These are phyloP conservation scores for Gerris buenoi DNA, from an alignment of 1,140 invertebrate species.

Conservation along the genomic window DNA sequence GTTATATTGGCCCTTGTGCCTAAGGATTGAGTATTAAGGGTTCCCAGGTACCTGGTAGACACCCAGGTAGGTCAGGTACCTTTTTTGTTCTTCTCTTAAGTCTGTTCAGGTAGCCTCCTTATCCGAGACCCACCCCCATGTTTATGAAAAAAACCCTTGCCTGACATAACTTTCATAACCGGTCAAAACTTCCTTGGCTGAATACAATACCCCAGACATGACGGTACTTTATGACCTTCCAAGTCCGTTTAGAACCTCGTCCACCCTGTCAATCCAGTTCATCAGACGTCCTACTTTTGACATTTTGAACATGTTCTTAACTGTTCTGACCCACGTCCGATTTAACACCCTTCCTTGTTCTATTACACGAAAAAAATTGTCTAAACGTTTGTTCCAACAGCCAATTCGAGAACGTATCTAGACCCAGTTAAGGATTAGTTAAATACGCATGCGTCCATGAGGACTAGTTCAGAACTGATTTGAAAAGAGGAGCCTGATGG, in stretches of 20 bases:
- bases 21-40: not conserved
- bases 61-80: not conserved
- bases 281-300: not conserved
- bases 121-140: not conserved
- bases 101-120: not conserved
- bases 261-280: not conserved
- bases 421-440: too few species aligned
- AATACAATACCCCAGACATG: too few species aligned
- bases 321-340: too few species aligned
- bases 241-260: not conserved
- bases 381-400: too few species aligned
- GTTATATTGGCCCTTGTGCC: not conserved
- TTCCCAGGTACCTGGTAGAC: not conserved
- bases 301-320: too few species aligned
- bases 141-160: not conserved
- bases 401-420: too few species aligned
- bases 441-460: too few species aligned
- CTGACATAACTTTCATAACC: not conserved
- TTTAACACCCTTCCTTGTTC: too few species aligned
- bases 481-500: too few species aligned
- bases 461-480: too few species aligned
- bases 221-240: not conserved
- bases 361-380: too few species aligned
- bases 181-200: not conserved
- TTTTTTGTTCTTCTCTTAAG: not conserved